phyloP scores from a whole-genome alignment of 1,140 invertebrate species.

The Nilaparvata lugens region DNA sequence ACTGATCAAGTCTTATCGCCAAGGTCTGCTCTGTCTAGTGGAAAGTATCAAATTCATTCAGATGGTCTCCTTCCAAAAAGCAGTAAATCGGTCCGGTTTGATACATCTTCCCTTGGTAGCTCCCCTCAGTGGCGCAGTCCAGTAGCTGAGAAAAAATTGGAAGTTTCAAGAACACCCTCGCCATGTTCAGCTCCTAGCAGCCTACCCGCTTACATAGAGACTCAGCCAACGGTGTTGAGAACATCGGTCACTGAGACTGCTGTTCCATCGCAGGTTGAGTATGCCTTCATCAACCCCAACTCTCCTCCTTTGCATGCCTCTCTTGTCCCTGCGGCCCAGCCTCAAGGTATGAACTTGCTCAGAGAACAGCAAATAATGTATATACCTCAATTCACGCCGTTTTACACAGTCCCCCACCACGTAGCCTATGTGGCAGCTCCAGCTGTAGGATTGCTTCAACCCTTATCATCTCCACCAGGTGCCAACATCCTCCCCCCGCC shows the following conservation, averaged over 20 bases:
- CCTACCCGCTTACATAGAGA: no score
- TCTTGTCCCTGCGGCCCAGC: not conserved
- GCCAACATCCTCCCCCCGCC: constrained; percentile 10
- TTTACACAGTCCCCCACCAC: not conserved
- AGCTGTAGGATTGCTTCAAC: not conserved
- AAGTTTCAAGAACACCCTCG: no score
- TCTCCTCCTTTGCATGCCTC: not conserved
- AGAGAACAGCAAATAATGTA: constrained; percentile 1
- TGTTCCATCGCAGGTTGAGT: not conserved
- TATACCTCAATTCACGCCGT: not conserved
- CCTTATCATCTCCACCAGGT: not conserved
- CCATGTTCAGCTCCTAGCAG: no score
- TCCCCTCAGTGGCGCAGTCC: no score
- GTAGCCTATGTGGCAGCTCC: not conserved
- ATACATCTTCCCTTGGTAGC: not conserved
- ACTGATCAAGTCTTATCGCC: no score
- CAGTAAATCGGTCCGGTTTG: not conserved
- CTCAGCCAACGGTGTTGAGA: not conserved
- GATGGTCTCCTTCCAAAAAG: not conserved
- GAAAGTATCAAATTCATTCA: no score
- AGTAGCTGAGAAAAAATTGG: no score
- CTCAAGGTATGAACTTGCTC: not conserved
- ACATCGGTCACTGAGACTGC: constrained; percentile 1
- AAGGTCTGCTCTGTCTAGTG: no score
- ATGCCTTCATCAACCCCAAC: not conserved